Percentiles rank a stretch among this genome's conserved stretches.
These are phyloP conservation scores for Amphiprion percula DNA, from an alignment of 2,113 vertebrate species.

Conservation along the genomic window DNA sequence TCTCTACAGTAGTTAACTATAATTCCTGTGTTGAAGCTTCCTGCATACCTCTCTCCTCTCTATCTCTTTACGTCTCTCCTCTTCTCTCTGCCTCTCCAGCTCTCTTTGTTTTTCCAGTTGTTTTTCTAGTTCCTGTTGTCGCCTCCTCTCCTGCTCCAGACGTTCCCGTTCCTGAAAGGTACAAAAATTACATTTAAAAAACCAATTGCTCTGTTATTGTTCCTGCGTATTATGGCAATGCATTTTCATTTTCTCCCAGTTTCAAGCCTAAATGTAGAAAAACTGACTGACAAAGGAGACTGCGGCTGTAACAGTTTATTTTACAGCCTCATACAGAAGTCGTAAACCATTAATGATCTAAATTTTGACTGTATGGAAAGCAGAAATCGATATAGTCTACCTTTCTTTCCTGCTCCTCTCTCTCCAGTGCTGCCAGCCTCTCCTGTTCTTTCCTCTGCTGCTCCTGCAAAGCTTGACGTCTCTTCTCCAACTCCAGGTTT, in stretches of 20 bases:
- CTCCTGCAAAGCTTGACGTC: constrained; percentile 93
- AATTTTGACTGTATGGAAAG: background rate
- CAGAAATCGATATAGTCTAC: constrained; percentile 3
- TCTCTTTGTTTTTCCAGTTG: constrained; percentile 94
- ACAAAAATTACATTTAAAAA: background rate
- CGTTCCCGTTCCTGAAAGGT: constrained; percentile 88
- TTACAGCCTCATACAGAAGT: background rate
- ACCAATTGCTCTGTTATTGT: background rate
- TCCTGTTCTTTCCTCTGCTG: constrained; percentile 98
- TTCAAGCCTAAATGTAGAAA: background rate
- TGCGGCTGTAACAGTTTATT: background rate
- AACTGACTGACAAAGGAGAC: background rate
- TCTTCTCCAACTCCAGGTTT: constrained; percentile 96
- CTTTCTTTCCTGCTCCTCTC: constrained; percentile 93
- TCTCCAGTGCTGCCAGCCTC: constrained; percentile 91
- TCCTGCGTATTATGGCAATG: background rate
- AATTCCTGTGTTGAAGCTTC: constrained; percentile 38
- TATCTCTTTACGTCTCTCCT: constrained; percentile 84
- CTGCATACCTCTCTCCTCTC: constrained; percentile 80
- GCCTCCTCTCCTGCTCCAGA: constrained; percentile 93
- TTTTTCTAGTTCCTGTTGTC: constrained; percentile 93
- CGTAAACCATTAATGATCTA: background rate
- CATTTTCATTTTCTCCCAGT: background rate
- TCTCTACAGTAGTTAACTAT: constrained; percentile 7
- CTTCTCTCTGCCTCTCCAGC: constrained; percentile 92